These are phyloP conservation scores for Phalanger gymnotis DNA, from an alignment of 2,797 vertebrate genomes.

Conservation along the genomic window DNA sequence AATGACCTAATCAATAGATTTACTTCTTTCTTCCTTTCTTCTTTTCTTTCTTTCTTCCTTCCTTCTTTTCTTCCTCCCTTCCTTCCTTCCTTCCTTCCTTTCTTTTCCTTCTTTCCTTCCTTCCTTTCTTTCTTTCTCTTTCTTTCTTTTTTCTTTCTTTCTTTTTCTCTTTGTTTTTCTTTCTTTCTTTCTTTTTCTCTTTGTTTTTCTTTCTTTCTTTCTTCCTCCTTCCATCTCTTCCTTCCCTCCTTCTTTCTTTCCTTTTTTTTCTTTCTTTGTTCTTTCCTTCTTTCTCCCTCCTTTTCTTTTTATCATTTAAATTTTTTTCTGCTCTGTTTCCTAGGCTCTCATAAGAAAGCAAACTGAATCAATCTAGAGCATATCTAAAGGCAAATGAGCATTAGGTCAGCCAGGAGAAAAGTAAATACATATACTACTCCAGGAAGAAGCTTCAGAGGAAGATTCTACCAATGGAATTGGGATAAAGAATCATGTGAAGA, in stretches of 20 bases:
- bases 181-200: too few species aligned
- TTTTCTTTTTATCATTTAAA: not conserved
- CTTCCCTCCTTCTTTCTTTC: too few species aligned
- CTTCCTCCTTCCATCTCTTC: not conserved
- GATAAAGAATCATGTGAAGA: not conserved
- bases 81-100: too few species aligned
- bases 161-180: too few species aligned
- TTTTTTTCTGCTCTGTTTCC: not conserved
- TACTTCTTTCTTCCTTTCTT: not conserved
- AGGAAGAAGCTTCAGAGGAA: not conserved
- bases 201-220: not conserved
- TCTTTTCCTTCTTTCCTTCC: too few species aligned
- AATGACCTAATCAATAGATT: constrained; percentile 66
- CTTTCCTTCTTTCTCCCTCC: too few species aligned
- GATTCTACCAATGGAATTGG: not conserved
- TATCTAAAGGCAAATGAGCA: not conserved
- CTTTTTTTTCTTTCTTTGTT: not conserved
- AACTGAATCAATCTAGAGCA: not conserved
- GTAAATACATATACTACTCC: not conserved
- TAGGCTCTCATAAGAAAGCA: not conserved
- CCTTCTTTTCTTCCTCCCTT: not conserved
- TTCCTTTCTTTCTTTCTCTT: too few species aligned
- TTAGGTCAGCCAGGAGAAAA: not conserved
- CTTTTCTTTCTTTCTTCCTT: not conserved
- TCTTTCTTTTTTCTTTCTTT: not conserved